Evolutionary conservation across 2,888 invertebrate genomes (phyloP).

Genomic region (Tenthredo mesomela): DNA sequence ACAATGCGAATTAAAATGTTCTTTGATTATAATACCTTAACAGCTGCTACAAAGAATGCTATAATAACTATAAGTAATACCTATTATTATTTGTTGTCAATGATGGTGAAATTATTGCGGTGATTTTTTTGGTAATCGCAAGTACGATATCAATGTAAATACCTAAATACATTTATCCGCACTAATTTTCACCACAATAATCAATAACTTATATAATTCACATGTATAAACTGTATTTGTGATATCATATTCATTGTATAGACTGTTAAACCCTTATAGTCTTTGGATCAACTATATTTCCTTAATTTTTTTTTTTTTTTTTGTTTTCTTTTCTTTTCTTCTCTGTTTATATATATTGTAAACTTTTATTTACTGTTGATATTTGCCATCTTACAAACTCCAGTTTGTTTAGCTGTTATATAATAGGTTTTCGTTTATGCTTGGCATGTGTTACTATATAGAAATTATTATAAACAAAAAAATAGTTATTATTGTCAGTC

Average conservation of each 20-base stretch:
- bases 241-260: conserved; percentile 63
- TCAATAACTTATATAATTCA: background rate
- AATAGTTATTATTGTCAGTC: conserved; percentile 17
- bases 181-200: conserved; percentile 30
- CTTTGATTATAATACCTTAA: background rate
- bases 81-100: conserved; percentile 1
- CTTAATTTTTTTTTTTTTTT: conserved; percentile 37
- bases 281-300: conserved; percentile 55
- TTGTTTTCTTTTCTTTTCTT: conserved; percentile 4
- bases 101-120: background rate
- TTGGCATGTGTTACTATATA: background rate
- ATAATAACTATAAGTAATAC: background rate
- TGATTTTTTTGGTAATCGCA: background rate
- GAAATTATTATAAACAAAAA: background rate
- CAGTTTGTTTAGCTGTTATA: conserved; percentile 17
- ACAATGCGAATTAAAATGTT: background rate
- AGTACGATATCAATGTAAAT: conserved; percentile 19
- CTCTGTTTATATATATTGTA: conserved; percentile 49
- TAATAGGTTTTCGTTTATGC: conserved; percentile 23
- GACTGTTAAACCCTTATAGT: conserved; percentile 58
- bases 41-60: background rate
- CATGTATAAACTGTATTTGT: conserved; percentile 55
- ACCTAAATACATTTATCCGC: background rate
- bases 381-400: conserved; percentile 30
- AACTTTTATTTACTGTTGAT: conserved; percentile 58